These are phyloP conservation scores for Scophthalmus maximus DNA, from an alignment of 2,113 vertebrate genomes.

Conservation along the genomic window DNA sequence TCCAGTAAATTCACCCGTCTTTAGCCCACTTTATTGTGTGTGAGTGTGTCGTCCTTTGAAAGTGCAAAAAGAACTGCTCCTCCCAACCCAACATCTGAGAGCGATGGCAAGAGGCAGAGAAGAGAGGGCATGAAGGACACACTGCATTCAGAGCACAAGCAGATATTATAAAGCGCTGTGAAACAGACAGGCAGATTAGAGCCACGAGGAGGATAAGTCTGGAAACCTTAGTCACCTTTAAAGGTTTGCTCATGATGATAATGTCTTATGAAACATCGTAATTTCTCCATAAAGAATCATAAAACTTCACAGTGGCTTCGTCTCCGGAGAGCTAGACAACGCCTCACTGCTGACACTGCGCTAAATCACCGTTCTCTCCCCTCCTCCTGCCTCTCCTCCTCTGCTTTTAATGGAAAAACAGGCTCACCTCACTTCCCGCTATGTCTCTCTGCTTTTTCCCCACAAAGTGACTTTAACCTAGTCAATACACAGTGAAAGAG, in stretches of 20 bases:
- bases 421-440: slow-evolving; percentile 29
- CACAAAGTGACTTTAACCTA: background rate
- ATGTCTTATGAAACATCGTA: slow-evolving; percentile 64
- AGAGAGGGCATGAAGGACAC: slow-evolving; percentile 3
- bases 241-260: slow-evolving; percentile 62
- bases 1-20: slow-evolving; percentile 48
- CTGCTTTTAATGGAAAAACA: too few relatives aligned
- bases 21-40: slow-evolving; percentile 46
- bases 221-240: slow-evolving; percentile 61
- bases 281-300: slow-evolving; percentile 70
- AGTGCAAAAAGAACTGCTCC: background rate
- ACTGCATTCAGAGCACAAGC: slow-evolving; percentile 15
- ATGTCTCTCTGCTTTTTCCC: background rate
- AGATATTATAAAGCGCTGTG: slow-evolving; percentile 5
- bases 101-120: background rate
- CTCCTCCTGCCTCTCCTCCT: slow-evolving; percentile 10
- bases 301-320: slow-evolving; percentile 61
- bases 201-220: slow-evolving; percentile 12
- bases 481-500: background rate
- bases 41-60: slow-evolving; percentile 19
- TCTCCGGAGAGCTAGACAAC: slow-evolving; percentile 60
- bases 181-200: slow-evolving; percentile 26
- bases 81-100: too few relatives aligned
- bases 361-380: slow-evolving; percentile 62
- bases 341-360: slow-evolving; percentile 69